Percentiles rank a stretch among this genome's conserved stretches.
Conservation (phyloP, 35 echinoderm and acorn worm species). For the Apostichopus parvimensis region DNA sequence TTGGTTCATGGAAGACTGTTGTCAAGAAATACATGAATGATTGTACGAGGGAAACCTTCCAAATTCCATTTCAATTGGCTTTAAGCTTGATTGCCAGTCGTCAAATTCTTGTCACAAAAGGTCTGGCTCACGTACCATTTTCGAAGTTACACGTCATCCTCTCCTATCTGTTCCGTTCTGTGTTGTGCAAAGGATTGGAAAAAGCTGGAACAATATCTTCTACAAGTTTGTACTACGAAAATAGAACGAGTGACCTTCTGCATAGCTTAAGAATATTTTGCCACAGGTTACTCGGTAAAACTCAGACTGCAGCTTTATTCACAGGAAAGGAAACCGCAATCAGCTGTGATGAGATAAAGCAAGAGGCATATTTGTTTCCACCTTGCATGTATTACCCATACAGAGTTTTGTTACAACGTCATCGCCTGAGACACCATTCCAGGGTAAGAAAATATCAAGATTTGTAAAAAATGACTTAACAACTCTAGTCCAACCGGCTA, state of each 20-base stretch:
- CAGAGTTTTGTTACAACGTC: slow-evolving; percentile 59
- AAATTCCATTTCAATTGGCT: slow-evolving; percentile 84
- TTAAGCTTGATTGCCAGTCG: slow-evolving; percentile 63
- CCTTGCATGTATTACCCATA: slow-evolving; percentile 91
- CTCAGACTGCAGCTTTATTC: neutral
- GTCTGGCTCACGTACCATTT: slow-evolving; percentile 69
- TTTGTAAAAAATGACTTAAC: no score
- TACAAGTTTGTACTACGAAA: slow-evolving; percentile 31
- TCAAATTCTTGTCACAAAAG: slow-evolving; percentile 58
- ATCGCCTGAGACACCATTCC: slow-evolving; percentile 86
- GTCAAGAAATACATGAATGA: slow-evolving; percentile 75
- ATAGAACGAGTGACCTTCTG: slow-evolving; percentile 55
- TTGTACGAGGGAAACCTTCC: slow-evolving; percentile 46
- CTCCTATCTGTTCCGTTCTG: slow-evolving; percentile 71
- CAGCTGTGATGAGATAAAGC: slow-evolving; percentile 39
- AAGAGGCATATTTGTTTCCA: slow-evolving; percentile 58
- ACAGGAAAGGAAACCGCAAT: neutral
- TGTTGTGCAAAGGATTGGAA: slow-evolving; percentile 60
- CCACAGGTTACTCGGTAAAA: neutral
- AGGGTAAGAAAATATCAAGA: slow-evolving; percentile 58
- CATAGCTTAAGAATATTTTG: slow-evolving; percentile 48
- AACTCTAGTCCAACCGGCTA: no score
- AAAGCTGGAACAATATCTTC: slow-evolving; percentile 18
- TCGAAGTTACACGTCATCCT: slow-evolving; percentile 68
- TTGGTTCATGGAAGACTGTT: slow-evolving; percentile 59